Evolutionary conservation across 2,113 vertebrate genomes (phyloP).

Genomic region (Antennarius striatus): DNA sequence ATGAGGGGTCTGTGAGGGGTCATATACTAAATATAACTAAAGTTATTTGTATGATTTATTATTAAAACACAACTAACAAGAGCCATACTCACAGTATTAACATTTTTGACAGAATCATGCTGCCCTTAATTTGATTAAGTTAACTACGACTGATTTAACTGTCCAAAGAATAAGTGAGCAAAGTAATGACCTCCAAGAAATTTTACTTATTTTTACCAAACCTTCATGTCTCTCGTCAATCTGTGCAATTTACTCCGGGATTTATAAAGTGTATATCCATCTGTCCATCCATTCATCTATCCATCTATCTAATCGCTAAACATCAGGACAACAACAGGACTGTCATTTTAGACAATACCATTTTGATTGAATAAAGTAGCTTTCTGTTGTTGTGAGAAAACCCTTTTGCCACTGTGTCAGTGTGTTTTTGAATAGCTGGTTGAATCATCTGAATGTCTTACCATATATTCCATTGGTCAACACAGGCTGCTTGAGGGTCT

Average conservation of each 20-base stretch:
- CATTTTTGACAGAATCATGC: background rate
- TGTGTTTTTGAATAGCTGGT: constrained; percentile 34
- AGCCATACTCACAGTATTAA: background rate
- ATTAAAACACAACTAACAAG: background rate
- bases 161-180: no score
- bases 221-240: background rate
- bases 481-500: constrained; percentile 68
- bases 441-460: constrained; percentile 68
- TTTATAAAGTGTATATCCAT: no score
- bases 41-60: background rate
- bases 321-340: background rate
- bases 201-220: background rate
- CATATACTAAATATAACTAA: background rate
- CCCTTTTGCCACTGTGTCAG: constrained; percentile 37
- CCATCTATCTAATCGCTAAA: background rate
- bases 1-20: no score
- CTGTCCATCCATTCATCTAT: no score
- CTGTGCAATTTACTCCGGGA: no score
- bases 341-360: background rate
- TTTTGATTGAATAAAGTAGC: background rate
- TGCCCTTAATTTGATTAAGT: constrained; percentile 1
- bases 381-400: background rate
- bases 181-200: background rate
- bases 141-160: no score
- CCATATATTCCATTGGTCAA: constrained; percentile 80